Conservation (phyloP, 2,113 vertebrate species). For the Eulacestoma nigropectus region DNA sequence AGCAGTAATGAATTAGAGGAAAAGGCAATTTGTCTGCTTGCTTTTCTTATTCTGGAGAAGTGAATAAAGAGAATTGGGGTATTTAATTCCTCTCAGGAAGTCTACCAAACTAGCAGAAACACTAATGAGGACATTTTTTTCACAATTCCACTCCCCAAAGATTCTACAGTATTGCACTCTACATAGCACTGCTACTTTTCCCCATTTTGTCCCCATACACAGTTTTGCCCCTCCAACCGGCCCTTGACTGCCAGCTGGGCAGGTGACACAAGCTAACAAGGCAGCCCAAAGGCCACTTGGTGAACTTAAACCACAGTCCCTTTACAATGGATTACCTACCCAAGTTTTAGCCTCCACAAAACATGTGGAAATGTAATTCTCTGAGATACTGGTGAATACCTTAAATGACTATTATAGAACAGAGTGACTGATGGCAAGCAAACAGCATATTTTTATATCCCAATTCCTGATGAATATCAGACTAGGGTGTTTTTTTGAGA, state of each 20-base stretch:
- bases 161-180: neutral
- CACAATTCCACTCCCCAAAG: neutral
- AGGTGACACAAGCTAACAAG: neutral
- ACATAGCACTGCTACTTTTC: neutral
- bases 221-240: neutral
- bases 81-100: neutral
- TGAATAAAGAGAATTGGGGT: neutral
- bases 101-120: neutral
- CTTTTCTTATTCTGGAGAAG: neutral
- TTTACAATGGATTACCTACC: neutral
- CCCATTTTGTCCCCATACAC: neutral
- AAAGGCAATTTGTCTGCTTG: neutral
- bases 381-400: neutral
- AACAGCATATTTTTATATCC: neutral
- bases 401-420: neutral
- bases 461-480: neutral
- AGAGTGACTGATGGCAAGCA: neutral
- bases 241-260: neutral
- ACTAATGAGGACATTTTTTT: neutral
- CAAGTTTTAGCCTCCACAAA: neutral
- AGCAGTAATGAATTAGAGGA: neutral
- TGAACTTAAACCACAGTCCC: neutral
- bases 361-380: neutral
- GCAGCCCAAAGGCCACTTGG: neutral
- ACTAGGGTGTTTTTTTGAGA: neutral